Evolutionary conservation across 2,113 vertebrate genomes (phyloP), one percentile per base, ranked within the genome.

Genomic region (Bufo bufo): DNA sequence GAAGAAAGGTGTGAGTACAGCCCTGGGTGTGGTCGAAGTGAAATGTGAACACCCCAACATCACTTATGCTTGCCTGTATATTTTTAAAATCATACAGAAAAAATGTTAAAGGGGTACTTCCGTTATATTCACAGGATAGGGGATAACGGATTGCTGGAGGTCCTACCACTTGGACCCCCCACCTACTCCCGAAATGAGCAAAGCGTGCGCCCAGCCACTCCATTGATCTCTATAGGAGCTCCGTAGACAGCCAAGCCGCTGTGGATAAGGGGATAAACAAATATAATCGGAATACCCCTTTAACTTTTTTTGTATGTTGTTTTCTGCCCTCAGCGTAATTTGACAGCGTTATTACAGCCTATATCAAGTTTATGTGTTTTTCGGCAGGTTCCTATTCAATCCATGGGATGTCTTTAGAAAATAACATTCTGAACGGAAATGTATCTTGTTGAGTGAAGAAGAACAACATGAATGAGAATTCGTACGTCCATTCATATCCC

Each of bases 291-390:
- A n/a, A n/a, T n/a, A n/a, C n/a, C n/a, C n/a, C n/a, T n/a, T n/a
- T n/a, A n/a, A n/a, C n/a, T n/a, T n/a, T n/a, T n/a, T n/a, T n/a
- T n/a, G n/a, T n/a, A n/a, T n/a, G n/a, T n/a, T n/a, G n/a, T n/a
- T n/a, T n/a, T n/a, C n/a, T n/a, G n/a, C n/a, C 33, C 43, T 47
- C 43, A 1, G 10, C 1, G 43, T 74, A 47, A 50, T 75, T 50
- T 75, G 72, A 75, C 72, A 75, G 72, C 9, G 7, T 75, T 75
- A 49, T 75, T 75, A 75, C 45, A 19, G 13, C 16, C 19, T 49
- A 75, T 19, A 75, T 75, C 72, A 75, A 75, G 20, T 75, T 49
- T 75, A 75, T 75, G 72, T 3, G 19, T 75, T 75, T 75, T 50
- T 75, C 45, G 13, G 72, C 45, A 49, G 45, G 16, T 49, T 49